Evolutionary conservation across 2,113 vertebrate genomes (phyloP), one percentile per base, ranked within the genome.

Genomic region (Gallinago jamesoni): DNA sequence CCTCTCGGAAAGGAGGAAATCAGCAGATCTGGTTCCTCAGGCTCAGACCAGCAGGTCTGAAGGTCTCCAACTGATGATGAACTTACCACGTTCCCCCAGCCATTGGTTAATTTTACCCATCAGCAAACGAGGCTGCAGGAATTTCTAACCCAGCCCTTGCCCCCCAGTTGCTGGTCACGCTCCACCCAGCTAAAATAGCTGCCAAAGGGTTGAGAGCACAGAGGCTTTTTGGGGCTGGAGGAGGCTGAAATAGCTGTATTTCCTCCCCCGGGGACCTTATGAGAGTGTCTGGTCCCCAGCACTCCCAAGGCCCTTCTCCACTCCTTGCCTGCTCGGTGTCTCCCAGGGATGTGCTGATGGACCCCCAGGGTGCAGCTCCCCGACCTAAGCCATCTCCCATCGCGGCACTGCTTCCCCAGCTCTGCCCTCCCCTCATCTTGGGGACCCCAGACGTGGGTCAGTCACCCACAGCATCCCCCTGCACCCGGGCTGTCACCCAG

Each of bases 31-130:
- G 69, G 77, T 68, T 94, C 57, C 81, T 81, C 1, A 18, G 70
- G 53, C 48, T 79, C 81, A 23, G 50, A 39, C 0, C 1, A 74
- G 67, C 47, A 88, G 68, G 68, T 70, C 84, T 73, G 43, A 90
- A 87, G 82, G 84, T 68, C 91, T 95, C 84, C 68, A 86, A 0
- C 79, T 94, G 93, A 79, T 82, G 77, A 91, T 96, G 94, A 94
- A 82, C 62, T 75, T 33, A 43, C 35, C 48, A 33, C 77, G 31
- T 84, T 84, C 22, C 53, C 37, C 66, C 0, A 4, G 81, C 39
- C 69, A 82, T 14, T 84, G 87, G 77, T 79, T 93, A 35, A 75
- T 72, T 87, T 64, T 68, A 55, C 48, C 1, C 2, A 31, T 39
- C 3, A 1, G 64, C 72, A 59, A 81, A 43, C 0, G 3, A 63